These are phyloP conservation scores for Acomys russatus DNA, from an alignment of 2,797 vertebrate genomes.

Conservation along the genomic window DNA sequence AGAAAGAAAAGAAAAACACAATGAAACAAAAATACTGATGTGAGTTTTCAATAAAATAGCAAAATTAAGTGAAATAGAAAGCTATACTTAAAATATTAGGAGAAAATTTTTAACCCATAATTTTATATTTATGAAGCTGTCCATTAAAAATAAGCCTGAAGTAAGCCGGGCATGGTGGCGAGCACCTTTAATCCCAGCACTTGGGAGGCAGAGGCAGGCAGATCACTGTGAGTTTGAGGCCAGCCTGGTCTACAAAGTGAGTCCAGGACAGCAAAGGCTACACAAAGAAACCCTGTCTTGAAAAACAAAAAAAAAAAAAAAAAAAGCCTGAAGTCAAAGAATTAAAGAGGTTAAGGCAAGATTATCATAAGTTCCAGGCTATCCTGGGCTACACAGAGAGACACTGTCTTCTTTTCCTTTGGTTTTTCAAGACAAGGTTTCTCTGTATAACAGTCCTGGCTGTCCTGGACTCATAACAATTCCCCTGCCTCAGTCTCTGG, in stretches of 20 bases:
- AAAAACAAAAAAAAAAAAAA: too few species aligned
- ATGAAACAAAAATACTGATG: background rate
- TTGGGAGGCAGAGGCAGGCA: too few species aligned
- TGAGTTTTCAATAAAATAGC: background rate
- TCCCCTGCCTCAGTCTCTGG: too few species aligned
- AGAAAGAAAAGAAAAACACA: background rate
- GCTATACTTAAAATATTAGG: background rate
- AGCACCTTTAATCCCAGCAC: too few species aligned
- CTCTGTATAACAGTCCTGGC: too few species aligned
- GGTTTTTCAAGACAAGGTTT: too few species aligned
- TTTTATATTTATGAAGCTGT: background rate
- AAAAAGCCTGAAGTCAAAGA: background rate
- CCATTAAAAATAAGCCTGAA: background rate
- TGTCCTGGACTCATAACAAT: too few species aligned
- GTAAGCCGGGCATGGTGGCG: too few species aligned
- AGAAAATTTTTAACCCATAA: background rate
- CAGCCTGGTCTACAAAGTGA: too few species aligned
- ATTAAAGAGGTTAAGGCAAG: background rate
- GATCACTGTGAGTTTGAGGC: too few species aligned
- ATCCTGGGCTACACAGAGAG: background rate
- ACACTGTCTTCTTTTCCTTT: background rate
- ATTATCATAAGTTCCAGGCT: background rate
- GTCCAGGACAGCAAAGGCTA: too few species aligned
- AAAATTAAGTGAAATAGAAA: background rate
- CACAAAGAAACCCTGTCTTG: too few species aligned